Base-by-base conservation (phyloP, 2,797 vertebrate genomes). In the Mormyrus proboscirostris region DNA sequence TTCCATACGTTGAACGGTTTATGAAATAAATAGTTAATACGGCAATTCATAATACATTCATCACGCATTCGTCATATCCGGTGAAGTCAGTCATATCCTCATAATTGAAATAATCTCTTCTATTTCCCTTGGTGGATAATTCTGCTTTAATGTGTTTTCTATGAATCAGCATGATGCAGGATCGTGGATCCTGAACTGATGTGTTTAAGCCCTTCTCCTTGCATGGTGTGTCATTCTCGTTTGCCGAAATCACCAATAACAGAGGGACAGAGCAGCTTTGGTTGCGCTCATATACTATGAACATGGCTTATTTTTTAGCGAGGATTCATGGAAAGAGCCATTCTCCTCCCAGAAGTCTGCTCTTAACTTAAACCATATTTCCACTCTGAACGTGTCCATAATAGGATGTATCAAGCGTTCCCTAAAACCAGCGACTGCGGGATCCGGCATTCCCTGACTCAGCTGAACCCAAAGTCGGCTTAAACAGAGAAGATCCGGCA, bases 311-410 rank as follows among this genome's bases (percentile, higher is more conserved):
- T 90, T 91, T 90, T 88, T 85, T 83, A 62, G 65, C 57, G 50
- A 50, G 55, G 62, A 79, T 51, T 50, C 79, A 89, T 59, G 86
- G 73, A 88, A 90, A 85, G 59, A 76, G 51, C 41, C 50, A 85
- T 53, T 33, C 49, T 59, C 55, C 29, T 86, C 29, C 53, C 87
- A 90, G 22, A 50, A 82, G 87, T 57, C 86, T 89, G 38, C 89
- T 69, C 50, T 86, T 90, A 92, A 91, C 88, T 19, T 29, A 89
- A 91, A 86, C 88, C 90, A 90, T 88, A 88, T 90, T 89, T 38
- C 53, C 57, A 88, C 57, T 76, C 76, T 86, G n/a, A 41, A 57
- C 8, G 62, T 85, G 83, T 91, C 90, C 88, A 89, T 90, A 90
- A 90, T 88, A 89, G 89, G 89, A 85, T 76, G 38, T 85, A 57